Percentiles rank a stretch among this genome's conserved stretches.
Evolutionary conservation across 2,113 vertebrate genomes (phyloP).

Genomic region (Suricata suricatta): DNA sequence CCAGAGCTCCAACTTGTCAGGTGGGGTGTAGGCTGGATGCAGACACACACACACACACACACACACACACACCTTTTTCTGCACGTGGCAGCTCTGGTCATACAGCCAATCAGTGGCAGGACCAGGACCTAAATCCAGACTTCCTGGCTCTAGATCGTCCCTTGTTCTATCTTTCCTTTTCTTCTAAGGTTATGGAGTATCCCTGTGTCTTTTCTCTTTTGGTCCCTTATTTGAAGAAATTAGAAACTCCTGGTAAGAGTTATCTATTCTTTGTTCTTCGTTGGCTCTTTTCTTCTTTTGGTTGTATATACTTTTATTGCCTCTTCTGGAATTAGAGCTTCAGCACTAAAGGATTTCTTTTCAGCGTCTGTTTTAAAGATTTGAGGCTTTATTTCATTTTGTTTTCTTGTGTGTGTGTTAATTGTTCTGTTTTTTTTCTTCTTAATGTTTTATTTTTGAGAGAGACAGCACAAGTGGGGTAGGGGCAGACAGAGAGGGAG

Average conservation of each 20-base stretch:
- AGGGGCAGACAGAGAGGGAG: no score
- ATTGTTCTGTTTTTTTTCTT: not conserved
- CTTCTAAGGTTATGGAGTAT: not conserved
- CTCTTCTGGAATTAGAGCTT: not conserved
- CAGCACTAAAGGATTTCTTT: not conserved
- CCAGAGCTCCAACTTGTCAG: not conserved
- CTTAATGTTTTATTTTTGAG: no score
- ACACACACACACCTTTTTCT: not conserved
- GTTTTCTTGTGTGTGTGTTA: not conserved
- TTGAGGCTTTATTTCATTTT: slow-evolving; percentile 29
- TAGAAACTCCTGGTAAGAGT: not conserved
- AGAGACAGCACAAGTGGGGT: no score
- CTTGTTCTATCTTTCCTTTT: not conserved
- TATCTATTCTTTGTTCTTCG: not conserved
- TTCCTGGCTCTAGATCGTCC: not conserved
- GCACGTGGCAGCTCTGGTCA: not conserved
- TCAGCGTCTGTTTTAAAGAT: not conserved
- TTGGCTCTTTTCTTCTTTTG: not conserved
- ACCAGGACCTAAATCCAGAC: not conserved
- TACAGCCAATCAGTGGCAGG: not conserved
- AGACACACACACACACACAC: accelerated
- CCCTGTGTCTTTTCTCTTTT: not conserved
- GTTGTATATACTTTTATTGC: not conserved
- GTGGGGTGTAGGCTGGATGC: not conserved
- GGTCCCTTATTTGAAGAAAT: not conserved